Conservation (phyloP, 2,113 vertebrate genomes). For the Acanthisitta chloris region DNA sequence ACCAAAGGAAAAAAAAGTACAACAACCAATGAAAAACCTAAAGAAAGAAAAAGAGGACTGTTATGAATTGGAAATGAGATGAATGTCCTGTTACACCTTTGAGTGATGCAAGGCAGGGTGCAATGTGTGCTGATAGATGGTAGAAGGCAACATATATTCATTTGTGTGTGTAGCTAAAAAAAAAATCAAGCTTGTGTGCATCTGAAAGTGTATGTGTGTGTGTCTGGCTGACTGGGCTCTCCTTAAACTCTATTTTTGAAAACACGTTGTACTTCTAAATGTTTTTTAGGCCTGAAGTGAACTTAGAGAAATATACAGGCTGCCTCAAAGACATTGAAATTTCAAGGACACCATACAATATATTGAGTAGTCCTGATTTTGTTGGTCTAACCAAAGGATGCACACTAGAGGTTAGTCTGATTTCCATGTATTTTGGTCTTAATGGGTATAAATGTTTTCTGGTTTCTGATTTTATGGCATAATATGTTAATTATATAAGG, state of each 20-base stretch:
- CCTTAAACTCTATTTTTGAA: background rate
- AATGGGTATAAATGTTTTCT: background rate
- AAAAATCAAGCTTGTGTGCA: background rate
- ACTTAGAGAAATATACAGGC: slow-evolving; percentile 85
- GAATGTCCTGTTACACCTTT: background rate
- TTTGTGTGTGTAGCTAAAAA: background rate
- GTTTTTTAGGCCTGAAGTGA: slow-evolving; percentile 87
- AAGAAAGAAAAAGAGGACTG: background rate
- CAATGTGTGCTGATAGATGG: background rate
- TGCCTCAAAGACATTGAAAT: slow-evolving; percentile 96
- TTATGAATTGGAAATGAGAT: background rate
- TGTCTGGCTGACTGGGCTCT: background rate
- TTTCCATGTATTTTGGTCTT: background rate
- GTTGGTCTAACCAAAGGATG: slow-evolving; percentile 95
- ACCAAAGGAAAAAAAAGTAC: background rate
- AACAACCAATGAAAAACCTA: background rate
- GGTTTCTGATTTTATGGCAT: background rate
- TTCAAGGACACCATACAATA: slow-evolving; percentile 91
- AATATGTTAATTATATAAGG: background rate
- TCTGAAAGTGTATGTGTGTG: background rate
- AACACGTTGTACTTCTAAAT: background rate
- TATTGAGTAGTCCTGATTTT: slow-evolving; percentile 92
- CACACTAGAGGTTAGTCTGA: slow-evolving; percentile 83
- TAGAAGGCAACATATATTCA: background rate
- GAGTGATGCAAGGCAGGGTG: background rate